Conservation (phyloP, 2,113 vertebrate genomes). For the Semnopithecus entellus region DNA sequence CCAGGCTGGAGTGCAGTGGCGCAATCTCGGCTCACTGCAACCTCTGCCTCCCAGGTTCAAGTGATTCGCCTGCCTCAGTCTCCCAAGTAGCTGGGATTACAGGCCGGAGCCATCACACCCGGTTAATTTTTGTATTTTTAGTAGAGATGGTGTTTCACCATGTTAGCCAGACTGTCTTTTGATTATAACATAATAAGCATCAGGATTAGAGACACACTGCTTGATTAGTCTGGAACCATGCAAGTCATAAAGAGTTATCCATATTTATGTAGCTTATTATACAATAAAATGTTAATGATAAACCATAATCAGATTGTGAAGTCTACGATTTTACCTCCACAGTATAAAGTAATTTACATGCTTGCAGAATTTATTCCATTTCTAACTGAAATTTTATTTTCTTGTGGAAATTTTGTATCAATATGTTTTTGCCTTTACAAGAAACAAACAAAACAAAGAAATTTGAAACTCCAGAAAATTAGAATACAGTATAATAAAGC, state of each 20-base stretch:
- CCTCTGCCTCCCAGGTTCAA: too few species aligned
- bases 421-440: neutral
- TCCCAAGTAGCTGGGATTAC: too few species aligned
- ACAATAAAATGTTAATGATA: slow-evolving; percentile 41
- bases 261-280: neutral
- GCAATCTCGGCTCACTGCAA: too few species aligned
- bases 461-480: neutral
- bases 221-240: neutral
- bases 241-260: neutral
- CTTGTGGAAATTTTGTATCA: neutral
- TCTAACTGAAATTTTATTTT: slow-evolving; percentile 40
- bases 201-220: neutral
- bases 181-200: slow-evolving; percentile 15
- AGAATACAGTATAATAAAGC: neutral
- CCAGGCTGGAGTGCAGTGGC: too few species aligned
- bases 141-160: too few species aligned
- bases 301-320: neutral
- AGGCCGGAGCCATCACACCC: too few species aligned
- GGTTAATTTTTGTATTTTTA: too few species aligned
- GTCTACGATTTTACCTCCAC: neutral
- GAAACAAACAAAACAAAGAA: neutral
- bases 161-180: neutral
- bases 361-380: neutral
- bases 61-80: too few species aligned
- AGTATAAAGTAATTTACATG: neutral